Base-by-base conservation (phyloP, 2,113 vertebrate species). In the Macquaria ambigua region DNA sequence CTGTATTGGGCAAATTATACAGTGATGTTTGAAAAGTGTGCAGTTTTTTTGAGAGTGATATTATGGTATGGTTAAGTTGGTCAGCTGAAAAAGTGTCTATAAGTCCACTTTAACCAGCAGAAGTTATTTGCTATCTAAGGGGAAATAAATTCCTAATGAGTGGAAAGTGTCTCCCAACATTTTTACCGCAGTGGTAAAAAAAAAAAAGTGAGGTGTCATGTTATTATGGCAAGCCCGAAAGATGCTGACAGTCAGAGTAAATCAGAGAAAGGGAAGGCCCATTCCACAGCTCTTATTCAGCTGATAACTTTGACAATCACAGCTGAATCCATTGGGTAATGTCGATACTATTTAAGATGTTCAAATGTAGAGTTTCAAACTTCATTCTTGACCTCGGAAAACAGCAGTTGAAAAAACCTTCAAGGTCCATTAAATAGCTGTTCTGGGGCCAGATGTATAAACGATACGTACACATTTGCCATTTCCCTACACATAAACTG, bases 171-270 rank as follows among this genome's bases (percentile, higher is more conserved):
- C 34, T 71, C 28, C 18, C 34, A 12, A 56, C 48, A 50, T 46
- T 68, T 25, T 46, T 15, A 48, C n/a, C 8, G 12, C 14, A 31
- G 25, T 61, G 25, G 12, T 61, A 15, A 28, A 68, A 48, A 28
- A 28, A 34, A 34, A 34, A 34, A 34, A 34, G 3, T 3, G 34
- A 39, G 7, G 7, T 71, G 12, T 48, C 25, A 3, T 68, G 25
- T 58, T 18, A 56, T 41, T 34, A 56, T n/a, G 28, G 5, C 62
- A 50, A 37, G 16, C 11, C 64, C 25, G n/a, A 48, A 23, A 34
- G 39, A 59, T 59, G 76, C 39, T n/a, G n/a, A 58, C 75, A 20
- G 14, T 74, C 14, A n/a, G 67, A 46, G 66, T 46, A 58, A 70
- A 48, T 62, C 16, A 21, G 56, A 21, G 43, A 70, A 8, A 34